phyloP scores from a whole-genome alignment of 2,888 invertebrate species.

The Ligdia adustata region DNA sequence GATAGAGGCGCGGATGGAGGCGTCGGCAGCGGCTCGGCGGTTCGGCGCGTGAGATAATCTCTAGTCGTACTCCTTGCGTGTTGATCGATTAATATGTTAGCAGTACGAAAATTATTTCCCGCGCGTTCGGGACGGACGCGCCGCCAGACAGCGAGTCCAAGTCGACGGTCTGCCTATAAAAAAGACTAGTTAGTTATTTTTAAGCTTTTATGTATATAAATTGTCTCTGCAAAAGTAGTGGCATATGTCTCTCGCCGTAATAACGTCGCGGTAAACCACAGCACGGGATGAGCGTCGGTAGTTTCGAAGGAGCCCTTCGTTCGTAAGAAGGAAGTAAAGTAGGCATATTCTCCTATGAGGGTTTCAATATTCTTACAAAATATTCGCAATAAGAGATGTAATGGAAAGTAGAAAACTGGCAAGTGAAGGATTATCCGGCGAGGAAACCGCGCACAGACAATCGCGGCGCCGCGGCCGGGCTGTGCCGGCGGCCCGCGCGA shows the following conservation, averaged over 20 bases:
- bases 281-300: slow-evolving; percentile 28
- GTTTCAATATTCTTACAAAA: too few relatives aligned
- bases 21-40: slow-evolving; percentile 14
- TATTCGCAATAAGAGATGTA: too few relatives aligned
- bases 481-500: not conserved
- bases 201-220: slow-evolving; percentile 72
- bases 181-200: slow-evolving; percentile 78
- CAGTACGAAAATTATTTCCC: slow-evolving; percentile 78
- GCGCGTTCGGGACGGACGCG: slow-evolving; percentile 53
- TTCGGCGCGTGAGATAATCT: slow-evolving; percentile 62
- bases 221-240: slow-evolving; percentile 65
- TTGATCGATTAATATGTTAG: slow-evolving; percentile 76
- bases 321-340: too few relatives aligned
- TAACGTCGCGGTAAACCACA: slow-evolving; percentile 15
- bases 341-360: too few relatives aligned
- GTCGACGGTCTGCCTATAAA: slow-evolving; percentile 72
- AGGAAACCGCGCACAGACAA: not conserved
- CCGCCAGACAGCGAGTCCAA: slow-evolving; percentile 54
- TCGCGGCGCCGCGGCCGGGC: not conserved
- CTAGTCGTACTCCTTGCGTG: slow-evolving; percentile 80
- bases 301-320: too few relatives aligned
- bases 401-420: too few relatives aligned
- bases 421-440: too few relatives aligned
- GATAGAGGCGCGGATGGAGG: slow-evolving; percentile 9
- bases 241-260: slow-evolving; percentile 67